Percentiles rank a stretch among this genome's conserved stretches.
These are phyloP conservation scores for Xanthorhoe designata DNA, from an alignment of 2,888 invertebrate species.

Conservation along the genomic window DNA sequence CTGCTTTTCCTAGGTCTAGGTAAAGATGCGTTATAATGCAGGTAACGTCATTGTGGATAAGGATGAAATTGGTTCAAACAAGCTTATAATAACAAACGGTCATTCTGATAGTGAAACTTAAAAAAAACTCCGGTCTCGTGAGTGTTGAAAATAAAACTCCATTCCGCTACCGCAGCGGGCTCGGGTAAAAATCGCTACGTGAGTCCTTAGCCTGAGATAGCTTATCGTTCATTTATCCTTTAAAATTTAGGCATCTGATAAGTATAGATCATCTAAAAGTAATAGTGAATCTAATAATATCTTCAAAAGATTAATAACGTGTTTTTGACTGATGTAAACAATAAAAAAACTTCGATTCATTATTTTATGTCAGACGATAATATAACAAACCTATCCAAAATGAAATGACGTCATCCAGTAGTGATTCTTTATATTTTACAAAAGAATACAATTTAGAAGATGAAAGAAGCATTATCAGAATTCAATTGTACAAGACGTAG, in stretches of 20 bases:
- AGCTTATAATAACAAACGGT: too few relatives aligned
- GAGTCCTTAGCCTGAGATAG: too few relatives aligned
- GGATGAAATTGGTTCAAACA: too few relatives aligned
- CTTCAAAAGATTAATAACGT: background rate
- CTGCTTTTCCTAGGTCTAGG: background rate
- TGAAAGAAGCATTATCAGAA: constrained; percentile 8
- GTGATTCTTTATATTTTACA: background rate
- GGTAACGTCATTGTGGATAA: background rate
- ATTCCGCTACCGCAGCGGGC: too few relatives aligned
- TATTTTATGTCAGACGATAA: background rate
- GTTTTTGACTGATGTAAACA: background rate
- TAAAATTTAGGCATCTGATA: too few relatives aligned
- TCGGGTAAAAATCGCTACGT: too few relatives aligned
- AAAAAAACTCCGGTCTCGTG: too few relatives aligned
- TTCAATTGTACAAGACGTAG: constrained; percentile 12
- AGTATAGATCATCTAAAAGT: too few relatives aligned
- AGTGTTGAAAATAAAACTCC: too few relatives aligned
- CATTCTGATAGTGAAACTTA: too few relatives aligned
- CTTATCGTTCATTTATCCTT: too few relatives aligned
- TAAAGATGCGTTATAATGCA: constrained; percentile 4
- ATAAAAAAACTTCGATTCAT: background rate
- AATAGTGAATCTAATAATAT: background rate
- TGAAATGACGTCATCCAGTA: background rate
- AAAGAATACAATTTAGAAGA: constrained; percentile 14
- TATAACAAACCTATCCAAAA: background rate